phyloP scores from a whole-genome alignment of 2,113 vertebrate genomes.

The Chaenogobius annularis region DNA sequence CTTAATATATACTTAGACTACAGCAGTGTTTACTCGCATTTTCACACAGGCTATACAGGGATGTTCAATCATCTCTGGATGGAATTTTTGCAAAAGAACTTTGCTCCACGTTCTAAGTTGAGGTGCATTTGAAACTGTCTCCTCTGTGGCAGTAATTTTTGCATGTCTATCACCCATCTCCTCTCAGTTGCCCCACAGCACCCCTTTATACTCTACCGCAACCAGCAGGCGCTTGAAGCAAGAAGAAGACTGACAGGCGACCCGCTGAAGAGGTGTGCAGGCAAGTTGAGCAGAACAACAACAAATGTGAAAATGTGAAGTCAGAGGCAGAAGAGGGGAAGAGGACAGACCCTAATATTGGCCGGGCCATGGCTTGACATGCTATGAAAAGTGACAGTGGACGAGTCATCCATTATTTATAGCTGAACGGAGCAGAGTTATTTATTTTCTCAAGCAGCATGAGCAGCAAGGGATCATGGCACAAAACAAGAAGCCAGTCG shows the following conservation, averaged over 20 bases:
- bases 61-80: conserved; percentile 17
- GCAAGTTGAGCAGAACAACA: conserved; percentile 73
- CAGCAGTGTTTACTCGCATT: background rate
- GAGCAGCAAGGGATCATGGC: conserved; percentile 76
- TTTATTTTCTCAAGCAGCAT: conserved; percentile 76
- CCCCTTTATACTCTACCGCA: conserved; percentile 57
- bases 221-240: conserved; percentile 49
- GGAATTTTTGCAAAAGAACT: conserved; percentile 20
- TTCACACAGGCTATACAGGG: background rate
- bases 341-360: conserved; percentile 79
- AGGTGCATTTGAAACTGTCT: conserved; percentile 32
- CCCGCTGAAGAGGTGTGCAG: conserved; percentile 64
- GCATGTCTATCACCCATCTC: conserved; percentile 37
- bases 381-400: conserved; percentile 81
- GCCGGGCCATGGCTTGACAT: conserved; percentile 70
- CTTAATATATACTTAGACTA: background rate
- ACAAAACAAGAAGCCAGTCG: conserved; percentile 79
- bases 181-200: conserved; percentile 41
- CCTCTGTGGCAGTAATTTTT: conserved; percentile 16
- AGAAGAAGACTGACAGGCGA: conserved; percentile 66
- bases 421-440: conserved; percentile 67
- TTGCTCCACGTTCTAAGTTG: conserved; percentile 32
- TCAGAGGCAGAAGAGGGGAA: conserved; percentile 63
- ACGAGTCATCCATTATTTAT: conserved; percentile 84
- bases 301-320: conserved; percentile 74